Percentiles rank a stretch among this genome's conserved stretches.
phyloP scores from a whole-genome alignment of 2,797 vertebrate species.

The Buphagus erythrorhynchus region DNA sequence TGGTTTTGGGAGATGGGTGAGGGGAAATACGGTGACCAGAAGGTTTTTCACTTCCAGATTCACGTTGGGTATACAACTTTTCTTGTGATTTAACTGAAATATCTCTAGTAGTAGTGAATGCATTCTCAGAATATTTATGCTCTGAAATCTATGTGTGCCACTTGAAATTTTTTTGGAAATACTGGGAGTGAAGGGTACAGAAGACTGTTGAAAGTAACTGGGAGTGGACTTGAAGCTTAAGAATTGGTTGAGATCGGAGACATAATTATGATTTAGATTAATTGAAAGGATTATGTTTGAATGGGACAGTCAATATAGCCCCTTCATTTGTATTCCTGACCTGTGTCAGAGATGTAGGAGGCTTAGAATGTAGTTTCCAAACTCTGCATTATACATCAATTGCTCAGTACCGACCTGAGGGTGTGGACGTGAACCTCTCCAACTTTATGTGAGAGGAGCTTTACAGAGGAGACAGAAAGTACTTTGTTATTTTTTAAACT shows the following conservation, averaged over 20 bases:
- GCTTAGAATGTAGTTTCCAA: not conserved
- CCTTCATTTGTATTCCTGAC: not conserved
- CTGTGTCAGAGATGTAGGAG: not conserved
- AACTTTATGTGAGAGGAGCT: not conserved
- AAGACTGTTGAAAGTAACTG: not conserved
- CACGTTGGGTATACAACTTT: not conserved
- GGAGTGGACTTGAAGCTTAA: not conserved
- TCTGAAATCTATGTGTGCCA: not conserved
- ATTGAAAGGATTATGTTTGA: not conserved
- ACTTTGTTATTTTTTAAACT: not conserved
- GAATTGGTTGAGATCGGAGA: not conserved
- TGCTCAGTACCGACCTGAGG: rapidly evolving
- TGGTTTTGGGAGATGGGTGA: not conserved
- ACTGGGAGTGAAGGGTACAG: not conserved
- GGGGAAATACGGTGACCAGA: not conserved
- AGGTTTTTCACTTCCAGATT: not conserved
- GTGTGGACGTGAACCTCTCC: not conserved
- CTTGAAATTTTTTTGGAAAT: not conserved
- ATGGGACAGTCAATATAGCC: not conserved
- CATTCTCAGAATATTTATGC: not conserved
- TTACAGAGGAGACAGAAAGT: not conserved
- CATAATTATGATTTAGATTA: not conserved
- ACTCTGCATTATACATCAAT: not conserved
- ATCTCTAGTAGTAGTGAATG: not conserved
- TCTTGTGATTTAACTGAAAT: not conserved